Conservation (phyloP, 2,888 invertebrate species). For the Lepas anatifera region DNA sequence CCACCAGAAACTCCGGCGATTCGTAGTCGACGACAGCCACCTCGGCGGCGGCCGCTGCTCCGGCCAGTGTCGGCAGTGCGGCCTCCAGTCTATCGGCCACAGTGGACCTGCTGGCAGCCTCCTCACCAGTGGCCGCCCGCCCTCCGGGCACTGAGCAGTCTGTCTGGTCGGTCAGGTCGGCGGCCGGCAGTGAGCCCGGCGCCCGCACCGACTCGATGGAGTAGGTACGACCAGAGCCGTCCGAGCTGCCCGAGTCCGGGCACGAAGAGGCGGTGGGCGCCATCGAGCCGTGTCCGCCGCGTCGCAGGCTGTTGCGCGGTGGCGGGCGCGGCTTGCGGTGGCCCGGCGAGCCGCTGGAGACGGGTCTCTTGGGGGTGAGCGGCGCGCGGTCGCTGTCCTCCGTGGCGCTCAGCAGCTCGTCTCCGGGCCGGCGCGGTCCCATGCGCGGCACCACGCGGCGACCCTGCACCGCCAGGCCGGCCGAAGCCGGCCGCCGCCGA, state of each 20-base stretch:
- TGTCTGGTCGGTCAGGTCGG: not conserved
- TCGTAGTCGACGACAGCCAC: not conserved
- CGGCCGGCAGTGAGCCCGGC: not conserved
- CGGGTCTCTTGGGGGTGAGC: not conserved
- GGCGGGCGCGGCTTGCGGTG: no score
- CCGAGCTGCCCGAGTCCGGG: not conserved
- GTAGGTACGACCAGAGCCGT: not conserved
- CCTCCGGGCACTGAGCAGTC: no score
- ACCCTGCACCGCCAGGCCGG: not conserved
- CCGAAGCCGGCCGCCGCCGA: not conserved
- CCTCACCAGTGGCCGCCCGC: no score
- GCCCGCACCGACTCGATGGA: not conserved
- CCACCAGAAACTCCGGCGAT: not conserved
- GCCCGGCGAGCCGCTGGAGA: not conserved
- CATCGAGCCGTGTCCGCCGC: not conserved
- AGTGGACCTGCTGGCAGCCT: no score
- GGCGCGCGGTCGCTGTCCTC: not conserved
- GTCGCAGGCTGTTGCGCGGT: not conserved
- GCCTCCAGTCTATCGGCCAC: no score
- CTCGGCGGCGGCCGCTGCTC: not conserved
- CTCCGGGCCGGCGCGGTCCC: not conserved
- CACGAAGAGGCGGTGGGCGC: not conserved
- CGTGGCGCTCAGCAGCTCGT: not conserved
- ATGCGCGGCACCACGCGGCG: not conserved
- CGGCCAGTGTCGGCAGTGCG: not conserved